A percentile compares a stretch with the other conserved stretches of the same genome.
phyloP scores from a whole-genome alignment of 2,888 invertebrate genomes.

The Drosophila dives region DNA sequence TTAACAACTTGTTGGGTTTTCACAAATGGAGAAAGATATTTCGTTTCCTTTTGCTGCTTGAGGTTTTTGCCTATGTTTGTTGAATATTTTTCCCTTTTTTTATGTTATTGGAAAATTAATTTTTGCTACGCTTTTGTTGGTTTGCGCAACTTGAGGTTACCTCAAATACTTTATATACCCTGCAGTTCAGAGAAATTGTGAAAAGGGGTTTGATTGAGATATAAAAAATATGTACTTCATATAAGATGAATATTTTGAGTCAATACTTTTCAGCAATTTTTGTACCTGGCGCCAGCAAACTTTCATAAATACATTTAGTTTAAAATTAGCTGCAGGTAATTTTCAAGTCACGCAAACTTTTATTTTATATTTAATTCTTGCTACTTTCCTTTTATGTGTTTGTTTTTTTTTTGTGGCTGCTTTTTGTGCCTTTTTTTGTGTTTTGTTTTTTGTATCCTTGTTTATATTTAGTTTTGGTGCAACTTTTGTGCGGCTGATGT shows the following conservation, averaged over 20 bases:
- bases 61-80: constrained; percentile 48
- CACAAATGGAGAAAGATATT: constrained; percentile 16
- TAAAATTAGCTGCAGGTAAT: constrained; percentile 20
- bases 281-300: neutral
- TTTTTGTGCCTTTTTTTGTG: constrained; percentile 8
- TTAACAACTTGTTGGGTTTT: constrained; percentile 28
- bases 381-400: constrained; percentile 17
- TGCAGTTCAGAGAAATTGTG: neutral
- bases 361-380: constrained; percentile 15
- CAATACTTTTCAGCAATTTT: neutral
- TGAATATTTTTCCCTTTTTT: constrained; percentile 38
- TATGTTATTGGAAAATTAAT: constrained; percentile 62
- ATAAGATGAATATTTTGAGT: neutral
- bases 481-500: constrained; percentile 60
- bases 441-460: constrained; percentile 26
- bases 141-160: constrained; percentile 60
- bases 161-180: constrained; percentile 30
- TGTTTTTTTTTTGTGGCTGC: constrained; percentile 21
- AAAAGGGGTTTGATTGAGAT: neutral
- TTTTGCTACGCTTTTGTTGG: constrained; percentile 50
- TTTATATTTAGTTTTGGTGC: constrained; percentile 45
- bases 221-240: neutral
- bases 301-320: constrained; percentile 5
- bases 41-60: constrained; percentile 40
- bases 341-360: constrained; percentile 23